These are phyloP conservation scores for Cryptophagus acutangulus DNA, from an alignment of 2,888 invertebrate genomes.

Conservation along the genomic window DNA sequence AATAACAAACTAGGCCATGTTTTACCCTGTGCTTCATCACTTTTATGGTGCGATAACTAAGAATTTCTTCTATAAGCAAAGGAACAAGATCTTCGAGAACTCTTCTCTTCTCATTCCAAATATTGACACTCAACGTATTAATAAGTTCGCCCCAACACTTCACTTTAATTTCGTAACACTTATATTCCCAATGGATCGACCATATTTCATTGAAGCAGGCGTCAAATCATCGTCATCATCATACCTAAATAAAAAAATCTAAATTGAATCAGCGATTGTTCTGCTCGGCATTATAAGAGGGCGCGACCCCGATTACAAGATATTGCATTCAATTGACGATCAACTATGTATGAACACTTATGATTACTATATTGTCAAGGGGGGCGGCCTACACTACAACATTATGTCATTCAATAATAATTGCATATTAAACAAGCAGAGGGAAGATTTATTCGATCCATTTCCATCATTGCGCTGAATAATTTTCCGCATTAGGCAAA, in stretches of 20 bases:
- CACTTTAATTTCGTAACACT: constrained; percentile 11
- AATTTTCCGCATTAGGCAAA: too few relatives aligned
- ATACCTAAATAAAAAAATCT: constrained; percentile 51
- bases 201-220: constrained; percentile 48
- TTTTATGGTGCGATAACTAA: constrained; percentile 45
- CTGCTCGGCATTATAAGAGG: constrained; percentile 62
- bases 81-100: too few relatives aligned
- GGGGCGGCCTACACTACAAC: constrained; percentile 41
- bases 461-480: too few relatives aligned
- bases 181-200: constrained; percentile 39
- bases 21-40: constrained; percentile 45
- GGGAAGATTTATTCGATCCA: too few relatives aligned
- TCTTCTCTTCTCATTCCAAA: too few relatives aligned
- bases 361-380: constrained; percentile 42
- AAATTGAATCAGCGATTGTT: constrained; percentile 67
- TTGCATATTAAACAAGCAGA: constrained; percentile 21
- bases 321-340: constrained; percentile 47
- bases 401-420: constrained; percentile 35
- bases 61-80: too few relatives aligned
- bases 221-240: constrained; percentile 47
- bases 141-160: neutral
- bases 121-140: neutral
- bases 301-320: constrained; percentile 47
- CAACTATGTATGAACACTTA: constrained; percentile 48
- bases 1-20: constrained; percentile 44